A percentile compares a stretch with the other conserved stretches of the same genome.
phyloP scores from a whole-genome alignment of 2,888 invertebrate genomes.

The Eupeodes latifasciatus region DNA sequence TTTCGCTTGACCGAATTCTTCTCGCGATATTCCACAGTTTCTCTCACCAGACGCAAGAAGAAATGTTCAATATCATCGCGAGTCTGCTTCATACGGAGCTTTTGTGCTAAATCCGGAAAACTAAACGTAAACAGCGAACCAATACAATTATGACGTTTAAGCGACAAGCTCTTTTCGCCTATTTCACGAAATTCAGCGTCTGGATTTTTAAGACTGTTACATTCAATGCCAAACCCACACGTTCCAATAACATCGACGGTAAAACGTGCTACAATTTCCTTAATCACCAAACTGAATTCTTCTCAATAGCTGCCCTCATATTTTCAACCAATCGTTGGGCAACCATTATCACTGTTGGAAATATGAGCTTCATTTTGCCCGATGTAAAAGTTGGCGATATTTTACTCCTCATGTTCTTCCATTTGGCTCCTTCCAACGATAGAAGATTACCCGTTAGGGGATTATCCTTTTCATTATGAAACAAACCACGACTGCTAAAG shows the following conservation, averaged over 20 bases:
- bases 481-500: slow-evolving; percentile 81
- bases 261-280: slow-evolving; percentile 83
- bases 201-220: slow-evolving; percentile 83
- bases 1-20: slow-evolving; percentile 84
- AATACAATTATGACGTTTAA: slow-evolving; percentile 75
- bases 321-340: slow-evolving; percentile 78
- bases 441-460: slow-evolving; percentile 83
- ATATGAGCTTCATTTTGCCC: slow-evolving; percentile 79
- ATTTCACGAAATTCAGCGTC: slow-evolving; percentile 82
- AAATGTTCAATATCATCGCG: slow-evolving; percentile 82
- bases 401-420: slow-evolving; percentile 82
- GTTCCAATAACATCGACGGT: slow-evolving; percentile 85
- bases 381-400: slow-evolving; percentile 79
- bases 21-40: slow-evolving; percentile 83
- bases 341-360: slow-evolving; percentile 78
- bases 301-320: background rate
- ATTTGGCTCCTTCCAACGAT: slow-evolving; percentile 82
- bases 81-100: slow-evolving; percentile 78
- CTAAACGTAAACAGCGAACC: slow-evolving; percentile 77
- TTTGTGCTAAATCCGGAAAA: slow-evolving; percentile 78
- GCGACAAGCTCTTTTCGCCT: slow-evolving; percentile 78
- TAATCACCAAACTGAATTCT: slow-evolving; percentile 81
- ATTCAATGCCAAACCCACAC: slow-evolving; percentile 85
- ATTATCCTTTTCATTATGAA: slow-evolving; percentile 80
- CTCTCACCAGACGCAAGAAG: slow-evolving; percentile 83